Evolutionary conservation across 2,888 invertebrate species (phyloP), one percentile per base, ranked within the genome.

Genomic region (Allacma fusca): DNA sequence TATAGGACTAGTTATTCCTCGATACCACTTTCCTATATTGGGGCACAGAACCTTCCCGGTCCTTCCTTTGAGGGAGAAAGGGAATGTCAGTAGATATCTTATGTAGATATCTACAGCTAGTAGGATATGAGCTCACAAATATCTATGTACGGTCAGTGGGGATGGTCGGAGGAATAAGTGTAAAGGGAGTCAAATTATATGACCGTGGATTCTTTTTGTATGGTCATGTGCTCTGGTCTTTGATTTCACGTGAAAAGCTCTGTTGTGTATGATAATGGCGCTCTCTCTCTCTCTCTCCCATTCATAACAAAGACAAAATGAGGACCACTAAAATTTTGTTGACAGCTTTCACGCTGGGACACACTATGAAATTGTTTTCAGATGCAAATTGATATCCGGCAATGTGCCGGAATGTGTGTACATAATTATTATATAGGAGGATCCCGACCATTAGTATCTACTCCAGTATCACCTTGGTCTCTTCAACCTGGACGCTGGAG

Each of bases 341-440:
- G 74, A 74, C 74, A 74, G 74, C 64, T 64, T 74, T 65, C 74
- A 74, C 64, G 74, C 65, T 64, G 74, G 21, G 65, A 44, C 74
- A 65, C 74, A 21, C 65, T 65, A 74, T 65, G 65, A 74, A 74
- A 74, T 65, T 29, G 74, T 74, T 74, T 74, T 74, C 74, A 74
- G 44, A 74, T 74, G 44, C 74, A 74, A 74, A 74, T 64, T 72
- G 59, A 62, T 59, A 72, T 26, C 59, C 34, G 23, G 16, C 23
- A 62, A 24, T 62, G 24, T 24, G 62, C 16, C 23, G 62, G 13
- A 9, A 50, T 2, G 2, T 19, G 50, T 12, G n/a, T 50, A 16
- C 50, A 4, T 34, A 7, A 34, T 9, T 34, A 34, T 9, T 34
- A 50, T 50, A 50, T n/a, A 50, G 16, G 50, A 19, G 19, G 19